Base-by-base conservation (phyloP, 2,113 vertebrate genomes). In the Pampusana beccarii region DNA sequence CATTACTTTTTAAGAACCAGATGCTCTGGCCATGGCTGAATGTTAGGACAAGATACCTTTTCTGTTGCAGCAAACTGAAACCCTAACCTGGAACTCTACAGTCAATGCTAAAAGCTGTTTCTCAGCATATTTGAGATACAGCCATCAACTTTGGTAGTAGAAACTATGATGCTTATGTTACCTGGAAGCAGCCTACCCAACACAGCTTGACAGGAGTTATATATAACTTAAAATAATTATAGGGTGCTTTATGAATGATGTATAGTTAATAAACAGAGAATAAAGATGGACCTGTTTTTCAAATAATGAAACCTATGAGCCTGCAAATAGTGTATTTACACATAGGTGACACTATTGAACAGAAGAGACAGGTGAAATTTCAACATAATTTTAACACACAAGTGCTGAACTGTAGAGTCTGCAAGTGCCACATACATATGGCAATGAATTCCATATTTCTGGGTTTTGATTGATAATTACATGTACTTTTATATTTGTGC, bases 71-170 rank as follows among this genome's bases (percentile, higher is more conserved):
- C 2, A 1, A 51, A 46, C 25, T 13, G 77, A 86, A 90, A 69
- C 33, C 48, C 54, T 29, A 16, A 33, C 33, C 40, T 2, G 0
- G 29, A 17, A 11, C 46, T 1, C 0, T 10, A 21, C 36, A 53
- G 60, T 29, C 60, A 46, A 15, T 7, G 48, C 26, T 16, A 53
- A 38, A 40, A 72, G 64, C 33, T 36, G 29, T 42, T 86, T 46
- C 77, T 69, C 57, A 24, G 54, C 36, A 51, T 48, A 19, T 86
- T 33, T 40, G 69, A 65, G 34, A 50, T 33, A 58, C 0, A 0
- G 19, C 66, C 70, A 51, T 38, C 2, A 2, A 13, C 44, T 86
- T 36, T 26, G 19, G 48, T 71, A 64, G 65, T 10, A 57, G 70
- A 64, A 79, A 64, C 36, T 64, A 23, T 3, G 16, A 20, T 42